Evolutionary conservation across 2,888 invertebrate genomes (phyloP), one percentile per base, ranked within the genome.

Genomic region (Nomada ferruginata): DNA sequence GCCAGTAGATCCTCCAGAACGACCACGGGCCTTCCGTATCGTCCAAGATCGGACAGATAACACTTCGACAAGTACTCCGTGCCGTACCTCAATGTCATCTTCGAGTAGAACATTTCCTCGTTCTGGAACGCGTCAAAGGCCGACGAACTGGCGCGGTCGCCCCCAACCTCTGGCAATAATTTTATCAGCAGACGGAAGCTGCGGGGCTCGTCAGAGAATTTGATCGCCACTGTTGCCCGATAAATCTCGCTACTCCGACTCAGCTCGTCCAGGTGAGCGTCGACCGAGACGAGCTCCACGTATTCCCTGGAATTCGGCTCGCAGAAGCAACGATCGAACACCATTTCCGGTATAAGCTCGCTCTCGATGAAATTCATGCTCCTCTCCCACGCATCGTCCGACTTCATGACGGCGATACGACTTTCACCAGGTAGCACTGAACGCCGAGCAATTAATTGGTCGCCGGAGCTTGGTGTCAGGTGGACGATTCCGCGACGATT

Each of bases 21-120:
- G 23, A 93, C 82, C 42, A 89, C 90, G 10, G 93, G 90, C 53
- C 90, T 85, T 3, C 91, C 92, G 69, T 93, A 92, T 75, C 88
- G 86, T 7, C 92, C 92, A 84, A 92, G 85, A 68, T 92, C 91
- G 5, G 92, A 88, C 11, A 88, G 76, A 71, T 91, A 93, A 80
- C 91, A 92, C 64, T 88, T 91, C 0, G 93, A 90, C 63, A 87
- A 50, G 10, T 84, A 57, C 23, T 83, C 79, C 5, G 76, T 71
- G 15, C 89, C 91, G 20, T 89, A 91, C 13, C 82, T 78, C 2
- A 44, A 10, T 2, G 87, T 88, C 66, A 89, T 90, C 72, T 91
- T 92, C 61, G 83, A 90, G 71, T 91, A 93, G 72, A 93, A 91
- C 79, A 92, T 91, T 84, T 92, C 92, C 73, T 93, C 93, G 78